Evolutionary conservation across 2,888 invertebrate species (phyloP), one percentile per base, ranked within the genome.

Genomic region (Tiphia femorata): DNA sequence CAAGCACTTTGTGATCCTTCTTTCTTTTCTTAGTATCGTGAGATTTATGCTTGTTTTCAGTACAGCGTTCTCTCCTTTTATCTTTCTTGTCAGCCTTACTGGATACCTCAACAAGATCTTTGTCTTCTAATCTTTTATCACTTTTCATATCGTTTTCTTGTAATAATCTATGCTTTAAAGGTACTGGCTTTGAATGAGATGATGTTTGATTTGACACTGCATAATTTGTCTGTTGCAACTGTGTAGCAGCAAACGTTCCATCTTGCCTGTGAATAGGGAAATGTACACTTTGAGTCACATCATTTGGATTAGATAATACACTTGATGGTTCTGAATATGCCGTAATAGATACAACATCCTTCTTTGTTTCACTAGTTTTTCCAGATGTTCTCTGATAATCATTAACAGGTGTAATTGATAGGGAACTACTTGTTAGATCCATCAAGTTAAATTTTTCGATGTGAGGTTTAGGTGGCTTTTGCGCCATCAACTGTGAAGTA

Each of bases 331-430:
- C 81, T 3, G 73, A 67, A 48, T 75, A 81, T 2, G 81, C 75
- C 14, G 80, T 81, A 43, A 81, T 81, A 38, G 81, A 81, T 14
- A 81, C 75, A 29, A 80, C 70, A 40, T 81, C 81, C 44, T 81
- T 81, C 38, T 78, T 79, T 16, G 46, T 44, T 35, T 81, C 81
- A 19, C 33, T 63, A 4, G 63, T 17, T 41, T 80, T 81, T 3
- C 35, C 44, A 8, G 64, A 43, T 2, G 59, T 33, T 47, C 80
- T 81, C 17, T 76, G 78, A 46, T 68, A 79, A 49, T 81, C 81
- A 40, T 75, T 80, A 0, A 81, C 81, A 0, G 80, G 81, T 1
- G 81, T 81, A 30, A 81, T 81, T 5, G 81, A 81, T n/a, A 81
- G 62, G 10, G 81, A 77, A 48, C 78, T 78, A 41, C 75, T 74